Base-by-base conservation (phyloP, 2,113 vertebrate species). In the Egretta garzetta region DNA sequence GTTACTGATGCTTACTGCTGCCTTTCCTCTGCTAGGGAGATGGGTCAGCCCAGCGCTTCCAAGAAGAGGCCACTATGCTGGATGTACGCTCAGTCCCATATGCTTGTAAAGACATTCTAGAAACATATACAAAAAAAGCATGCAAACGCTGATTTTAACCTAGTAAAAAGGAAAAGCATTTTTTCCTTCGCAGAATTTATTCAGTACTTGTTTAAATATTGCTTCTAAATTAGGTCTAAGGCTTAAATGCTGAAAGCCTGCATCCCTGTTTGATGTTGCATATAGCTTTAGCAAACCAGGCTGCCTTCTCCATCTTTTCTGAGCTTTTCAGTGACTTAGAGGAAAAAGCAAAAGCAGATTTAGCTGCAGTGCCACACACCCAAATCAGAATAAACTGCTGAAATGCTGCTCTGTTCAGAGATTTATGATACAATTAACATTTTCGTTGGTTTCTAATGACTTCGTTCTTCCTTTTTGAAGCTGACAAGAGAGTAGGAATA, bases 351-450 rank as follows among this genome's bases (percentile, higher is more conserved):
- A 86, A 95, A 95, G 89, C 72, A 89, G 74, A 83, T 94, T 95
- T 73, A 93, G 81, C 81, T 94, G 90, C 93, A 80, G 67, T 89
- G 67, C 50, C 75, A 92, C 71, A 96, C 52, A 74, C 41, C 53
- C 85, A 76, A 93, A 93, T 71, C 91, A 71, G 87, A 94, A 94
- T 50, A 92, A 96, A 91, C 90, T 73, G 58, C 67, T 50, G 71
- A 94, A 95, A 95, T 49, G 79, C 84, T 70, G 82, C 83, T 94
- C 91, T 86, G 66, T 35, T 72, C 80, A 47, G 93, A 95, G 85
- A 97, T 96, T 96, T 92, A 97, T 77, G 85, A 93, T 10, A 93
- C 87, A 92, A 97, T 97, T 97, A 96, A 96, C 91, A 93, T 97
- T 97, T 97, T 90, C 3, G 33, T 92, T 80, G 47, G 41, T 94